Base-by-base conservation (phyloP, 2,888 invertebrate genomes). In the Drosophila flavopinicola region DNA sequence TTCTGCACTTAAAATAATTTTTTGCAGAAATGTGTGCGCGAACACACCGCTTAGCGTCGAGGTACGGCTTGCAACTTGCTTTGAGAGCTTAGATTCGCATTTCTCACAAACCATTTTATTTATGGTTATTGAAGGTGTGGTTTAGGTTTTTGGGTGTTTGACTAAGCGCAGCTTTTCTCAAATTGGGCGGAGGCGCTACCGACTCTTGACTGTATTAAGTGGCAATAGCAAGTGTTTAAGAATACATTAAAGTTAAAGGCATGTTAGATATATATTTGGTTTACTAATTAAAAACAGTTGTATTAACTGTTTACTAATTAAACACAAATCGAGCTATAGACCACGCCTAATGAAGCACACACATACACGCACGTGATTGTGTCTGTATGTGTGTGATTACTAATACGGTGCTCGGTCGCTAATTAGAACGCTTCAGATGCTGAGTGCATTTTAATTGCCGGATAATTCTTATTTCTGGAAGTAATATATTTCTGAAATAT, bases 41-140 rank as follows among this genome's bases (percentile, higher is more conserved):
- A n/a, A n/a, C n/a, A n/a, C n/a, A n/a, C n/a, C n/a, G n/a, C n/a
- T n/a, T n/a, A n/a, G n/a, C n/a, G n/a, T n/a, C n/a, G n/a, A n/a
- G n/a, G n/a, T n/a, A n/a, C n/a, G n/a, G n/a, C n/a, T n/a, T n/a
- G n/a, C n/a, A n/a, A n/a, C n/a, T n/a, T n/a, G n/a, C n/a, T n/a
- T n/a, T n/a, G n/a, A n/a, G n/a, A n/a, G n/a, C n/a, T n/a, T n/a
- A n/a, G n/a, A n/a, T n/a, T n/a, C n/a, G n/a, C n/a, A n/a, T n/a
- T n/a, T n/a, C n/a, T n/a, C n/a, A n/a, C n/a, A n/a, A n/a, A n/a
- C n/a, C n/a, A n/a, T n/a, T n/a, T n/a, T n/a, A n/a, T n/a, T n/a
- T n/a, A n/a, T n/a, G n/a, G n/a, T n/a, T n/a, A 64, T 59, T 78
- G 84, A 83, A 83, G 83, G 83, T 87, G 83, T 83, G 83, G 83